These are phyloP conservation scores for Rhegmatorhina hoffmannsi DNA, from an alignment of 2,113 vertebrate species.

Conservation along the genomic window DNA sequence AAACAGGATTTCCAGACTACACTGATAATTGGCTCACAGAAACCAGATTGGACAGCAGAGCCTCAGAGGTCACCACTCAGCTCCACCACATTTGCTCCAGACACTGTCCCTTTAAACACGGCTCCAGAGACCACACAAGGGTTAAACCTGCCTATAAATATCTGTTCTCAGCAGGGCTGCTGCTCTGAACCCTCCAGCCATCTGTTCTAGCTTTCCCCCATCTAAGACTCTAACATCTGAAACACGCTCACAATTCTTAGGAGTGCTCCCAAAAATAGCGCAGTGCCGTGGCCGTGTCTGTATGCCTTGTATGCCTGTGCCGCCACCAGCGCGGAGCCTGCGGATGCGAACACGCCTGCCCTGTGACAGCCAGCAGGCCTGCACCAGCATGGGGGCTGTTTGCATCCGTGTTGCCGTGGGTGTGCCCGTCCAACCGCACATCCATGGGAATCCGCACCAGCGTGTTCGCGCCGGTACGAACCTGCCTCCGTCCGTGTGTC, in stretches of 20 bases:
- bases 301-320: neutral
- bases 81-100: neutral
- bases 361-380: neutral
- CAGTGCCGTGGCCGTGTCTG: neutral
- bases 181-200: constrained; percentile 78
- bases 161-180: constrained; percentile 76
- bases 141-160: constrained; percentile 80
- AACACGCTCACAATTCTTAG: constrained; percentile 74
- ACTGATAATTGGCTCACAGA: neutral
- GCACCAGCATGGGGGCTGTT: neutral
- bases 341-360: neutral
- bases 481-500: neutral
- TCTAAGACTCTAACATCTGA: constrained; percentile 77
- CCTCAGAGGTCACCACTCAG: neutral
- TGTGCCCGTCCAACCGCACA: neutral
- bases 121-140: constrained; percentile 57
- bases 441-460: neutral
- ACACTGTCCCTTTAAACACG: neutral
- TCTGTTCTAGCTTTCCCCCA: constrained; percentile 77
- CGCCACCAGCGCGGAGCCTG: neutral
- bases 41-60: neutral
- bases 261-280: constrained; percentile 78
- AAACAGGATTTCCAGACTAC: neutral
- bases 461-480: neutral
- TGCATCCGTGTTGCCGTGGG: neutral